Percentiles rank a stretch among this genome's conserved stretches.
Conservation (phyloP, 2,888 invertebrate species). For the Aporophyla nigra region DNA sequence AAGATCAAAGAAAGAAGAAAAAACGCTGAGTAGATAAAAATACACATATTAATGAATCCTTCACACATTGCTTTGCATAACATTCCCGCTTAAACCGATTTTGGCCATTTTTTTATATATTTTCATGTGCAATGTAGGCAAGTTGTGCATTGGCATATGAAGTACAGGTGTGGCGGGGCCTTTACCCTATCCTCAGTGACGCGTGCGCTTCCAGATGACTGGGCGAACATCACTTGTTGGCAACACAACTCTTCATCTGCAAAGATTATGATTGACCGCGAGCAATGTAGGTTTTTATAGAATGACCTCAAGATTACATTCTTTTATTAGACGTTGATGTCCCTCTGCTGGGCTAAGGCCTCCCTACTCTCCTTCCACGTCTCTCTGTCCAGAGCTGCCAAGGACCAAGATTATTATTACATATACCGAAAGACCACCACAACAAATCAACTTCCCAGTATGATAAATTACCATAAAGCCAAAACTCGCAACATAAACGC, state of each 20-base stretch:
- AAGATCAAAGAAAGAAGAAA: no score
- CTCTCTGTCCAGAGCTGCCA: no score
- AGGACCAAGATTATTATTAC: no score
- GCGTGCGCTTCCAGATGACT: conserved; percentile 58
- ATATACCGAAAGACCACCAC: no score
- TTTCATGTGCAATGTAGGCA: not conserved
- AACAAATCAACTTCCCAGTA: not conserved
- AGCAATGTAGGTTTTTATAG: no score
- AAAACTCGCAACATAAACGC: conserved; percentile 22
- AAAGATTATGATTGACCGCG: not conserved
- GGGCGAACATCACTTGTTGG: conserved; percentile 67
- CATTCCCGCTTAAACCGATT: not conserved
- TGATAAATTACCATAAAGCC: conserved; percentile 15
- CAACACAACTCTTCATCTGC: conserved; percentile 55
- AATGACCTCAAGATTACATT: no score
- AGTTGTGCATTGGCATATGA: conserved; percentile 23
- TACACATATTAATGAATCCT: no score
- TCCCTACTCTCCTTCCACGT: no score
- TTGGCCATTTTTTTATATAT: not conserved
- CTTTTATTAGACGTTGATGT: no score
- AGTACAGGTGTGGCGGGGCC: conserved; percentile 44
- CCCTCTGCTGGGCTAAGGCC: no score
- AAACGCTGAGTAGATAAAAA: no score
- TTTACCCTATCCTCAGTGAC: conserved; percentile 55
- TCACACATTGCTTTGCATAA: not conserved